Evolutionary conservation across 2,113 vertebrate genomes (phyloP), one percentile per base, ranked within the genome.

Genomic region (Ursus arctos): DNA sequence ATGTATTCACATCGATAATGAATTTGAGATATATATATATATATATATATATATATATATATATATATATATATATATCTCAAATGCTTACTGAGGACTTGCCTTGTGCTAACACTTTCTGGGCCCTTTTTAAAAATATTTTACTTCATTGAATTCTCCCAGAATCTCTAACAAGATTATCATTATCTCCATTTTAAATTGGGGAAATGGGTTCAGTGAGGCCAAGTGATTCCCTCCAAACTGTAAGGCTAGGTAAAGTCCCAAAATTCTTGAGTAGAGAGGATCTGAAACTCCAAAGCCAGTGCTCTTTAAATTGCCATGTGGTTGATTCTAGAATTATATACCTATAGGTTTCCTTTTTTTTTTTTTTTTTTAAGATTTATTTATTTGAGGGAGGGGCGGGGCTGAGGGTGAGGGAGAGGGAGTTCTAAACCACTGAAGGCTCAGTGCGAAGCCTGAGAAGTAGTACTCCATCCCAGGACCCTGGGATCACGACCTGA

Each of bases 141-240:
- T 79, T 28, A n/a, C 33, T 96, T 89, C 88, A 91, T 77, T 92
- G 57, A 94, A 49, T 83, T 57, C 15, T 69, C 31, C 33, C 33
- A 47, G 47, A 92, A 87, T 57, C 47, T 93, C 82, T 79, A 22
- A 36, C 40, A 63, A 63, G 26, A 13, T 26, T 80, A 33, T 74
- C 40, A 24, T 74, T 33, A 65, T 61, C 40, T 87, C 43, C 43
- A 65, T 90, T 94, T 93, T 94, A 94, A 69, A 33, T 53, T 80
- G 21, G 14, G 16, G 31, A 53, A 47, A 6, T 19, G 21, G 53
- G 33, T 77, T 80, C 16, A 13, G 33, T 33, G 67, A 36, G 57
- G 43, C n/a, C 77, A 55, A 92, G 28, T 74, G 57, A 81, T 33
- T 80, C n/a, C 22, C 10, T 36, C 24, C 24, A 63, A 36, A 61